phyloP scores from a whole-genome alignment of 2,797 vertebrate genomes.

The Betta splendens region DNA sequence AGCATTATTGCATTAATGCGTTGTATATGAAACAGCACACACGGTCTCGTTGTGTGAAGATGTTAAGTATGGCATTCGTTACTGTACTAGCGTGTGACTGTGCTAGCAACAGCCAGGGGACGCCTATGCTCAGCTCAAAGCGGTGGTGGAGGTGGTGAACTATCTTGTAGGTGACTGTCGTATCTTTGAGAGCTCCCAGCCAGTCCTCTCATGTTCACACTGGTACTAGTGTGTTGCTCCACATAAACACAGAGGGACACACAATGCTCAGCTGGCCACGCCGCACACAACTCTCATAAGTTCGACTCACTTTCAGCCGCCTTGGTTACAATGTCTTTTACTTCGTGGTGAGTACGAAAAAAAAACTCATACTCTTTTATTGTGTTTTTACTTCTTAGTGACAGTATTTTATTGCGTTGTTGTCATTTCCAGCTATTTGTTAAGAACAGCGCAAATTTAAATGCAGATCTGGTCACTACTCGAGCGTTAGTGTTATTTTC shows the following conservation, averaged over 20 bases:
- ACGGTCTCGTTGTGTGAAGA: neutral
- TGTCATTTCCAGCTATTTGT: neutral
- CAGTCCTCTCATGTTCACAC: constrained; percentile 65
- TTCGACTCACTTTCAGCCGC: constrained; percentile 21
- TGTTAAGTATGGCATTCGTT: rapidly evolving
- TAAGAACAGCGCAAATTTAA: neutral
- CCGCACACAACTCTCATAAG: constrained; percentile 33
- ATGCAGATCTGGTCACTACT: neutral
- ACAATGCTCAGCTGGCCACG: constrained; percentile 59
- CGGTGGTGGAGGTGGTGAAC: neutral
- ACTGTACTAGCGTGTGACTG: neutral
- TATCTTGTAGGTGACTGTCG: constrained; percentile 46
- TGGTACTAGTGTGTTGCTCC: constrained; percentile 56
- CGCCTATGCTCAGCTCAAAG: too few species aligned
- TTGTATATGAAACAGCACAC: neutral
- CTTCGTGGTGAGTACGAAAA: constrained; percentile 65
- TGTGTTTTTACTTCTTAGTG: constrained; percentile 1
- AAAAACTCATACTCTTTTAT: neutral
- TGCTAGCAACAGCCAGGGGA: too few species aligned
- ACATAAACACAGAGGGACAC: constrained; percentile 52
- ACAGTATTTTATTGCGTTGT: constrained; percentile 1
- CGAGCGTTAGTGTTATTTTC: neutral
- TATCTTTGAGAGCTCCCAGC: constrained; percentile 68
- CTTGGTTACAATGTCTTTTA: constrained; percentile 27
- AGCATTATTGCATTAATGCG: neutral